Percentiles rank a stretch among this genome's conserved stretches.
phyloP scores from a whole-genome alignment of 1,140 invertebrate species.

The Cecropterus lyciades region DNA sequence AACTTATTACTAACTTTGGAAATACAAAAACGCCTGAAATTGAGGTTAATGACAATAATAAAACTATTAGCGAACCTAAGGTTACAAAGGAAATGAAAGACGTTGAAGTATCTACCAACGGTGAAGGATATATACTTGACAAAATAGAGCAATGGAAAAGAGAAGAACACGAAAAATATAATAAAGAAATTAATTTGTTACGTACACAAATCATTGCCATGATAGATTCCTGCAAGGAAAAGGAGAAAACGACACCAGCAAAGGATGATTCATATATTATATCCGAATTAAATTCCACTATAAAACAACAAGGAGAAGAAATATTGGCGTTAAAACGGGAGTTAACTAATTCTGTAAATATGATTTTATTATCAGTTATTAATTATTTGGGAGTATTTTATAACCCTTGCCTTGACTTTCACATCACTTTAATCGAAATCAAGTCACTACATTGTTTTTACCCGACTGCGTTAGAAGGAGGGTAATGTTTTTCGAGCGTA shows the following conservation, averaged over 20 bases:
- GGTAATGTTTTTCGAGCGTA: too few species aligned
- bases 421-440: too few species aligned
- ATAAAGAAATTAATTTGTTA: slow-evolving; percentile 72
- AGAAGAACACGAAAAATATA: slow-evolving; percentile 76
- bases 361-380: slow-evolving; percentile 27
- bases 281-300: slow-evolving; percentile 66
- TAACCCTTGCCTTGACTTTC: too few species aligned
- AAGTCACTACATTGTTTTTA: too few species aligned
- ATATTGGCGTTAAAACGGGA: slow-evolving; percentile 66
- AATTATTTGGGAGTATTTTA: neutral
- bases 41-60: slow-evolving; percentile 39
- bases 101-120: slow-evolving; percentile 64
- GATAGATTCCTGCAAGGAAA: slow-evolving; percentile 65
- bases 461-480: too few species aligned
- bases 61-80: slow-evolving; percentile 23
- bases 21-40: slow-evolving; percentile 19
- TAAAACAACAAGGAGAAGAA: slow-evolving; percentile 68
- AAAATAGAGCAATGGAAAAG: slow-evolving; percentile 79
- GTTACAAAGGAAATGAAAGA: slow-evolving; percentile 55
- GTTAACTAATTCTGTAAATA: slow-evolving; percentile 52
- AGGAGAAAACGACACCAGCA: slow-evolving; percentile 44
- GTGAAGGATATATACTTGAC: slow-evolving; percentile 60
- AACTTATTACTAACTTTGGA: slow-evolving; percentile 39
- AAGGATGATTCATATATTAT: slow-evolving; percentile 65
- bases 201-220: slow-evolving; percentile 67